These are phyloP conservation scores for Lipophrys pholis DNA, from an alignment of 2,113 vertebrate species.

Conservation along the genomic window DNA sequence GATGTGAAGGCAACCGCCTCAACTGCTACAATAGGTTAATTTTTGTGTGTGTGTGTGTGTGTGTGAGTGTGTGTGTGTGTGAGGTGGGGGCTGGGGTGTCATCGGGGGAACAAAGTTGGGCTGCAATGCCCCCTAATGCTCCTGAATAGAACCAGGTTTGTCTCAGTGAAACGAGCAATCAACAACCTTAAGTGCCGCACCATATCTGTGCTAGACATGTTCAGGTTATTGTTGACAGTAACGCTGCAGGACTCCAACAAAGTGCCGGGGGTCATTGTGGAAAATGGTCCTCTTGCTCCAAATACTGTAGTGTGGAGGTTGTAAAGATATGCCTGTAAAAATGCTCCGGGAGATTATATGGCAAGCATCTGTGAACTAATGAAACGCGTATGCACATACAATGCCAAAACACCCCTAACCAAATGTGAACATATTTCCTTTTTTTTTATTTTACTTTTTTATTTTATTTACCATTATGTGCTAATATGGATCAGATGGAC, in stretches of 20 bases:
- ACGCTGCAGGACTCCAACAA: slow-evolving; percentile 60
- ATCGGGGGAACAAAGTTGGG: slow-evolving; percentile 27
- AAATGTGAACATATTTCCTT: slow-evolving; percentile 58
- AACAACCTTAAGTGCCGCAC: slow-evolving; percentile 33
- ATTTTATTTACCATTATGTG: slow-evolving; percentile 49
- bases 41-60: too few species aligned
- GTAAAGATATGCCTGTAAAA: slow-evolving; percentile 78
- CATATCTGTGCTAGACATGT: slow-evolving; percentile 37
- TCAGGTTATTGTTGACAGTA: slow-evolving; percentile 50
- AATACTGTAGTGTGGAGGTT: slow-evolving; percentile 67
- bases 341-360: slow-evolving; percentile 75
- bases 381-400: slow-evolving; percentile 71
- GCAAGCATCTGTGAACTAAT: slow-evolving; percentile 80
- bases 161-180: slow-evolving; percentile 16
- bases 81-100: neutral
- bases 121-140: slow-evolving; percentile 57
- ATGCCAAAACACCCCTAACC: slow-evolving; percentile 67
- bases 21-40: slow-evolving; percentile 4
- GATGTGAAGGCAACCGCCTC: neutral
- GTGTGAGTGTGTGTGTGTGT: too few species aligned
- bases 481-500: slow-evolving; percentile 63
- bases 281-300: slow-evolving; percentile 35
- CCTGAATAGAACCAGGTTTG: slow-evolving; percentile 42
- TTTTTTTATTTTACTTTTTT: slow-evolving; percentile 52
- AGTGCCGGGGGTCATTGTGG: slow-evolving; percentile 55